Evolutionary conservation across 1,140 invertebrate species (phyloP).

Genomic region (Pseudomyrmex sp.): DNA sequence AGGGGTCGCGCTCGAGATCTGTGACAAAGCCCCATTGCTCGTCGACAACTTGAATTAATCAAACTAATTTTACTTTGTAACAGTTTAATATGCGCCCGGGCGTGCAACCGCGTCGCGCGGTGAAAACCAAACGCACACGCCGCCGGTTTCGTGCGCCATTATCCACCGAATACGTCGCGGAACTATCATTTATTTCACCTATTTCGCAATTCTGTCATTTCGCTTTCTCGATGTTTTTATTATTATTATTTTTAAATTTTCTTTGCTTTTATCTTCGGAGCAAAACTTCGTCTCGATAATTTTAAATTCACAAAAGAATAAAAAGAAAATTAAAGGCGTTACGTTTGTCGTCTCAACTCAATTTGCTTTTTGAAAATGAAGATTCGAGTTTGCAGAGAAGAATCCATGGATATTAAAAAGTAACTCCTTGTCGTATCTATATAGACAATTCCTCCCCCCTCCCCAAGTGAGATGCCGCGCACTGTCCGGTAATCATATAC

Average conservation of each 20-base stretch:
- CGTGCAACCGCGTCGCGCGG: conserved; percentile 19
- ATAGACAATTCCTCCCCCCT: too few relatives aligned
- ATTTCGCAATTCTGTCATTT: not conserved
- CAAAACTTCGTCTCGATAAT: not conserved
- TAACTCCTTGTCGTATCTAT: too few relatives aligned
- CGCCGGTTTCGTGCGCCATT: not conserved
- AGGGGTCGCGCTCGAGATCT: not conserved
- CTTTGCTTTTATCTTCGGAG: too few relatives aligned
- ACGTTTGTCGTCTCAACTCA: too few relatives aligned
- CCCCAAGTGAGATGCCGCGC: not conserved
- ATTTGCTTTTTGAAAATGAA: too few relatives aligned
- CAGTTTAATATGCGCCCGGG: conserved; percentile 51
- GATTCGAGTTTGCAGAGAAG: too few relatives aligned
- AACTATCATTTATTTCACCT: not conserved
- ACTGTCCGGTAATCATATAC: conserved; percentile 29
- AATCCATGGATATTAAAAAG: too few relatives aligned
- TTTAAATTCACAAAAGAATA: not conserved
- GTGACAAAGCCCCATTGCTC: conserved; percentile 24
- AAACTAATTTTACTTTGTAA: conserved; percentile 58
- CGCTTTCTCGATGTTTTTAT: too few relatives aligned
- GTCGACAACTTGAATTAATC: conserved; percentile 57
- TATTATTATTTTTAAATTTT: too few relatives aligned
- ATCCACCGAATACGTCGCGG: not conserved
- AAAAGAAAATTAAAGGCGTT: too few relatives aligned
- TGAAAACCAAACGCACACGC: conserved; percentile 27